Evolutionary conservation across 2,797 vertebrate genomes (phyloP), one percentile per base, ranked within the genome.

Genomic region (Setipinna tenuifilis): DNA sequence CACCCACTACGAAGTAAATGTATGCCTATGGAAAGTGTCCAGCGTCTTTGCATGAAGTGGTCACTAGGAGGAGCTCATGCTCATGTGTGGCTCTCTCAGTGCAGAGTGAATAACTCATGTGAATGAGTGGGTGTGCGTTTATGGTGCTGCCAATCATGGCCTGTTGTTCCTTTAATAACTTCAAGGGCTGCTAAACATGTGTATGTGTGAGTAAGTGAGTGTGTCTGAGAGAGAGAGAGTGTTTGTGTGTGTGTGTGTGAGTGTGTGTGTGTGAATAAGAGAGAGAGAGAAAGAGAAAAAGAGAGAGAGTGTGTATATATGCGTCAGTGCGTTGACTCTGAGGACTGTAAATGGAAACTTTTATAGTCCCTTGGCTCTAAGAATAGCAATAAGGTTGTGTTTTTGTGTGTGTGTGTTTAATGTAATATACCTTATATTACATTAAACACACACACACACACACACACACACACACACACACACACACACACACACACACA

Each of bases 341-440:
- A 89, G 92, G 89, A 92, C 94, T 93, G 91, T 93, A 94, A 93
- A 93, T 95, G 97, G 96, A 97, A 98, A 98, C 89, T 96, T 95
- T 95, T 90, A 91, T 88, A 83, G 92, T 90, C 93, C 89, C 87
- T 82, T 85, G 84, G 21, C 54, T 93, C 95, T 96, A 96, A 96
- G 96, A 96, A 96, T 97, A 98, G 95, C 91, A 16, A 25, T 86
- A 92, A 87, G 91, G 91, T 71, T 71, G 0, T n/a, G n/a, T n/a
- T n/a, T n/a, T n/a, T n/a, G n/a, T n/a, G n/a, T n/a, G n/a, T n/a
- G n/a, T n/a, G n/a, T n/a, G n/a, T n/a, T n/a, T n/a, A n/a, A n/a
- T n/a, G n/a, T n/a, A n/a, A n/a, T n/a, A n/a, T n/a, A 17, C 17
- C 14, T 16, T 78, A 78, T 59, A 59, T 19, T 59, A 82, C 65